phyloP scores from a whole-genome alignment of 1,140 invertebrate genomes.

The Ceratina australensis region DNA sequence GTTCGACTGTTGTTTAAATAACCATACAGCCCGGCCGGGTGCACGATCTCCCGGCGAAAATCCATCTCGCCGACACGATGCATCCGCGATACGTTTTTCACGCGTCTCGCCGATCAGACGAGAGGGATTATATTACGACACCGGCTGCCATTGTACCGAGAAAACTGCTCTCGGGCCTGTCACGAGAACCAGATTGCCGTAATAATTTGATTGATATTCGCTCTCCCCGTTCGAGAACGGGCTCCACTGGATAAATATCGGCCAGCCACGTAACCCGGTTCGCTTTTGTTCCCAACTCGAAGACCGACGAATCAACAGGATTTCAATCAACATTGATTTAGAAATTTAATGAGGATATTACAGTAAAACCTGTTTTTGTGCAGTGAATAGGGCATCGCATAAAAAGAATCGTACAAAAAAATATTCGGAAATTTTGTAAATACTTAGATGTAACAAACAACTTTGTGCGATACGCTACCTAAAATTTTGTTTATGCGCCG shows the following conservation, averaged over 20 bases:
- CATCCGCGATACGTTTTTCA: constrained; percentile 31
- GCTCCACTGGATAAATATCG: constrained; percentile 19
- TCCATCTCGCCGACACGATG: neutral
- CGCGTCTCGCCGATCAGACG: constrained; percentile 29
- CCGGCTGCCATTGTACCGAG: constrained; percentile 26
- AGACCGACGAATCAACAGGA: neutral
- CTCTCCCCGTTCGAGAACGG: constrained; percentile 31
- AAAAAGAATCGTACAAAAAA: no score
- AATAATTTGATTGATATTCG: constrained; percentile 51
- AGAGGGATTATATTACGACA: constrained; percentile 36
- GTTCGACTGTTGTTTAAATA: neutral
- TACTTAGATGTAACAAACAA: no score
- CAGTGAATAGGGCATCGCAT: no score
- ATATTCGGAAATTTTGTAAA: no score
- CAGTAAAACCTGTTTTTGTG: no score
- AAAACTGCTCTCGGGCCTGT: constrained; percentile 31
- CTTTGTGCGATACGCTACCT: no score
- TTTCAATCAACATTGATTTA: no score
- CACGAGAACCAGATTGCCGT: constrained; percentile 43
- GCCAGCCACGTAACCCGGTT: neutral
- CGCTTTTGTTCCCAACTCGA: neutral
- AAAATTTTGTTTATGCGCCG: no score
- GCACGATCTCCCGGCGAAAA: constrained; percentile 1
- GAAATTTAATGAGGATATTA: no score
- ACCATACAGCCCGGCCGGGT: neutral